Conservation (phyloP, 1,140 invertebrate species). For the Notospermus geniculatus region DNA sequence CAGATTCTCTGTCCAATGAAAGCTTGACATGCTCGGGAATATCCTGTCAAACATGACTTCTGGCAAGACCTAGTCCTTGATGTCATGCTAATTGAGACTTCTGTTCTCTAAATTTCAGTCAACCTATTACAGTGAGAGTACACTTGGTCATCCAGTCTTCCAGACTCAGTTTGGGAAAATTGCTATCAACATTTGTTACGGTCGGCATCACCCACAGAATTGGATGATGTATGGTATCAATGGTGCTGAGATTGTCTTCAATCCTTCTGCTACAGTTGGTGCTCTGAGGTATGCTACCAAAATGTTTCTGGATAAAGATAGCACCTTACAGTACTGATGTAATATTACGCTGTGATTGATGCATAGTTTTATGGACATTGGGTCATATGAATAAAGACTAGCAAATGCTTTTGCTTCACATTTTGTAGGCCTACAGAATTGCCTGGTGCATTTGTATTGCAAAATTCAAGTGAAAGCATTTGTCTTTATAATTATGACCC, state of each 20-base stretch:
- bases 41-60: too few species aligned
- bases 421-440: neutral
- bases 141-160: conserved; percentile 92
- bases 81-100: too few species aligned
- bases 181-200: conserved; percentile 97
- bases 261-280: conserved; percentile 93
- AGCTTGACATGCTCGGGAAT: too few species aligned
- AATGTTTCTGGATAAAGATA: neutral
- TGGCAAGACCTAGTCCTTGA: too few species aligned
- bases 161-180: conserved; percentile 64
- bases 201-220: conserved; percentile 95
- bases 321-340: neutral
- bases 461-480: too few species aligned
- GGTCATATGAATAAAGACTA: too few species aligned
- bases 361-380: too few species aligned
- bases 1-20: too few species aligned
- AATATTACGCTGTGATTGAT: too few species aligned
- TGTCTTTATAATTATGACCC: too few species aligned
- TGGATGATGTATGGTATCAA: conserved; percentile 78
- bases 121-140: conserved; percentile 96
- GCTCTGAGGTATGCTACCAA: conserved; percentile 59
- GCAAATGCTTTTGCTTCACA: neutral
- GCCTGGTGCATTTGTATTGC: too few species aligned
- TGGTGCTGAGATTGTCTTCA: conserved; percentile 99
- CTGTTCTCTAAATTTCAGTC: conserved; percentile 60